phyloP scores from a whole-genome alignment of 2,113 vertebrate genomes.

The Grantiella picta region DNA sequence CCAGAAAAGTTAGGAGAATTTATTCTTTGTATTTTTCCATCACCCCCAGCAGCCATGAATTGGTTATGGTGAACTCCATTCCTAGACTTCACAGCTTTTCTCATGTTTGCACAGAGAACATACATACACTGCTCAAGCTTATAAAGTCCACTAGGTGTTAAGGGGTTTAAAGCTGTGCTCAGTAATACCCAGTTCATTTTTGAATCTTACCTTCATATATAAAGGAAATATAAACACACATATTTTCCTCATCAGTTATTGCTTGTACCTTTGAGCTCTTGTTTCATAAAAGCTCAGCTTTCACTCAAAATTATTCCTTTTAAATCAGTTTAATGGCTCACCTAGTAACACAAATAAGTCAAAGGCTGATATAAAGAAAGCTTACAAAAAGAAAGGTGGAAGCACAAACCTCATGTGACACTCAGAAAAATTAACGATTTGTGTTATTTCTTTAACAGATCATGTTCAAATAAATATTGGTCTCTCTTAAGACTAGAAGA shows the following conservation, averaged over 20 bases:
- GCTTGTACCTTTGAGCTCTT: neutral
- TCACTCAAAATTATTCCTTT: neutral
- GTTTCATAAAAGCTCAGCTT: neutral
- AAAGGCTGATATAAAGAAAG: neutral
- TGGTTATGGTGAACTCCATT: neutral
- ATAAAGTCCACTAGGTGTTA: neutral
- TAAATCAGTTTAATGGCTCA: neutral
- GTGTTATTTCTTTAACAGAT: neutral
- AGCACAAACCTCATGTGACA: neutral
- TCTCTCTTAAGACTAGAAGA: neutral
- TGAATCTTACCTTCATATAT: neutral
- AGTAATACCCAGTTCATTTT: neutral
- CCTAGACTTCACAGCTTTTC: neutral
- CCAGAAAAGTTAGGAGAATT: neutral
- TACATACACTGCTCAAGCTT: neutral
- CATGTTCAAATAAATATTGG: neutral
- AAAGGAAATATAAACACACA: neutral
- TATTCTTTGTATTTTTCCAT: neutral
- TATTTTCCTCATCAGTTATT: neutral
- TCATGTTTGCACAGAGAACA: accelerated
- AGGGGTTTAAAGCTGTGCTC: neutral
- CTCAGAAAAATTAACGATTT: neutral
- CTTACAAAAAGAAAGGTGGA: neutral
- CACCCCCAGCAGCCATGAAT: neutral
- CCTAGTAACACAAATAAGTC: neutral